Base-by-base conservation (phyloP, 2,888 invertebrate species). In the Clepsis dumicolana region DNA sequence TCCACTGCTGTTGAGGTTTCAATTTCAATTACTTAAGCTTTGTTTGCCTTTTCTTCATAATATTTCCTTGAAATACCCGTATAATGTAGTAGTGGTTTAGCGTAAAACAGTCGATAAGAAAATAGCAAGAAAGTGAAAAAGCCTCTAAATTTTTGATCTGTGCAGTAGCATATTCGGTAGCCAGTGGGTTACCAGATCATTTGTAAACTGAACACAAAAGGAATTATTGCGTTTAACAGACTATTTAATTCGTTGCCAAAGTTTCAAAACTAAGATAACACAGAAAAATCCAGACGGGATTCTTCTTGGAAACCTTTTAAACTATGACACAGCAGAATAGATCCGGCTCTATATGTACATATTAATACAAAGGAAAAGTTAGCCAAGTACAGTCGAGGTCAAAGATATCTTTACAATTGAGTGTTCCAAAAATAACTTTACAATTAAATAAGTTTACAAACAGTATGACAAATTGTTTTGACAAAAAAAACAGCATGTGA, bases 281-380 rank as follows among this genome's bases (percentile, higher is more conserved):
- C 2, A 48, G 21, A 12, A 48, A 48, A 48, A 41, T 8, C 10
- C 41, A 7, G 18, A 21, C 21, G 4, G 18, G 21, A 48, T 8
- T 48, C 12, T 21, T 21, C 48, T 48, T 18, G 12, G 18, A 48
- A 21, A 21, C 48, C 48, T 48, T 48, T 48, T 48, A 48, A 48
- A 48, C 48, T 48, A 48, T 21, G 48, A 48, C 48, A 21, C 21
- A 21, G 21, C 21, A 21, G 48, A 48, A 21, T 21, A 21, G 21
- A 48, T 21, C 16, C 8, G 12, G 21, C 7, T 18, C 48, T 21
- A 3, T 21, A 3, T 48, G 8, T 44, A 41, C 41, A 1, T 18
- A 21, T 1, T 35, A 21, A 48, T 21, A 8, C 18, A 21, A 21
- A 48, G 10, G 21, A 21, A 48, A 48, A 21, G 48, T 10, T 48